Evolutionary conservation across 2,113 vertebrate genomes (phyloP).

Genomic region (Tragelaphus scriptus): DNA sequence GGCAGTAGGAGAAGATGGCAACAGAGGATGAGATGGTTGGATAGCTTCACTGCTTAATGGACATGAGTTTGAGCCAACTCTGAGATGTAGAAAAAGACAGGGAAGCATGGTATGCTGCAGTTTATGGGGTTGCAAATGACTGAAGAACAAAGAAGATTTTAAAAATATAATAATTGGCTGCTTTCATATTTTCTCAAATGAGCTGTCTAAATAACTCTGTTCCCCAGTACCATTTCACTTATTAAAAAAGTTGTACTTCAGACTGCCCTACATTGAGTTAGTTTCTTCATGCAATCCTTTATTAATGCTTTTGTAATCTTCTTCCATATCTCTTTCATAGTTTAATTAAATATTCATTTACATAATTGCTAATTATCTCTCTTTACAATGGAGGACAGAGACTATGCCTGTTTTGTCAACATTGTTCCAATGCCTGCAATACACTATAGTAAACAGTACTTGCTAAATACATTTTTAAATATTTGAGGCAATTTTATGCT

Average conservation of each 20-base stretch:
- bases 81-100: background rate
- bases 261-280: background rate
- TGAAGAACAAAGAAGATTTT: background rate
- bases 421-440: background rate
- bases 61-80: background rate
- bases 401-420: background rate
- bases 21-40: background rate
- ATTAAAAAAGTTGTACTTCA: background rate
- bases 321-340: background rate
- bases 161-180: background rate
- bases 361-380: background rate
- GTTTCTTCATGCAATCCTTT: background rate
- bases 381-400: background rate
- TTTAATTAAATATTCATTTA: background rate
- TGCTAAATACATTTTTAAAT: background rate
- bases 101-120: background rate
- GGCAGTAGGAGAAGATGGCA: background rate
- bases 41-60: background rate
- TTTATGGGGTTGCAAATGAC: background rate
- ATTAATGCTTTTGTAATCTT: background rate
- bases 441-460: background rate
- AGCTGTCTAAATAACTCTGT: background rate
- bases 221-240: background rate
- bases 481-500: background rate
- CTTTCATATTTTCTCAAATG: background rate